Evolutionary conservation across 1,140 invertebrate genomes (phyloP).

Genomic region (Coenobita brevimanus): DNA sequence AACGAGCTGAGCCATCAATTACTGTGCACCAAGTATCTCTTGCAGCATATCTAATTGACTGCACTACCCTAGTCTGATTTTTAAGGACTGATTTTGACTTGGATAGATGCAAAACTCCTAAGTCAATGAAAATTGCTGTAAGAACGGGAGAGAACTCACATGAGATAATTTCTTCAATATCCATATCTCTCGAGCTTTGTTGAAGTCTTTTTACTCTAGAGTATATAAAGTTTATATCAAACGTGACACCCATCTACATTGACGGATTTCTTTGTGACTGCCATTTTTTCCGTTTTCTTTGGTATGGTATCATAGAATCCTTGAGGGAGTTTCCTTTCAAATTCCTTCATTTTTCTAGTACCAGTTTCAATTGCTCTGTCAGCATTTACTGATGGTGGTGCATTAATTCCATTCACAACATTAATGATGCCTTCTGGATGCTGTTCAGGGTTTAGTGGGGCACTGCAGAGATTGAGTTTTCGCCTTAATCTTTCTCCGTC

Average conservation of each 20-base stretch:
- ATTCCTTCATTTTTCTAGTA: background rate
- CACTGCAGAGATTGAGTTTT: constrained; percentile 7
- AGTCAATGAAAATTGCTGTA: constrained; percentile 21
- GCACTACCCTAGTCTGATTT: background rate
- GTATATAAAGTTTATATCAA: constrained; percentile 13
- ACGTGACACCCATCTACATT: background rate
- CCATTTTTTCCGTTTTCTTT: constrained; percentile 12
- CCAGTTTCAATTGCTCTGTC: background rate
- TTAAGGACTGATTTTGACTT: constrained; percentile 18
- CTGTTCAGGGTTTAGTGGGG: background rate
- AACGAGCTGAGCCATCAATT: background rate
- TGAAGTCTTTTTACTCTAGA: constrained; percentile 15
- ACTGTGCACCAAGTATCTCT: background rate
- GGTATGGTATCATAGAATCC: constrained; percentile 1
- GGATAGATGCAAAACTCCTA: background rate
- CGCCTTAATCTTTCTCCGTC: background rate
- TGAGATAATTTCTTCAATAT: constrained; percentile 24
- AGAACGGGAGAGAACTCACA: too few relatives aligned
- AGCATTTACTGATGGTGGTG: constrained; percentile 7
- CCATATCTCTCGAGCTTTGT: constrained; percentile 5
- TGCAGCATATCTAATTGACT: background rate
- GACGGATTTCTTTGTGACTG: background rate
- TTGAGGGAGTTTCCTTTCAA: background rate
- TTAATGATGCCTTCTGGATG: constrained; percentile 5
- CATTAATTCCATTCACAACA: background rate